phyloP scores from a whole-genome alignment of 2,113 vertebrate species.

The Oceanites oceanicus region DNA sequence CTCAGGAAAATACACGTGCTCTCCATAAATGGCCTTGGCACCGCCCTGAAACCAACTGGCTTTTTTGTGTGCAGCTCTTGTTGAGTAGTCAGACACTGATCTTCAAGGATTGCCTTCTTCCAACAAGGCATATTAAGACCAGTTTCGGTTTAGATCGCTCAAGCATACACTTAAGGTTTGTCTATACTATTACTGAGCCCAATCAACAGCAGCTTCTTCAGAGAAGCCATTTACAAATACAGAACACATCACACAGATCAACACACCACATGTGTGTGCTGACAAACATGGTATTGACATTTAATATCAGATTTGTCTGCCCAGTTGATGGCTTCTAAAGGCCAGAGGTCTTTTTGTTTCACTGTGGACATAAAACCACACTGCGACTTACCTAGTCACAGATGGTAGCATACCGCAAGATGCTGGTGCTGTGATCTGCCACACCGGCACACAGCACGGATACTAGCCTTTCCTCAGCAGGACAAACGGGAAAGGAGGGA shows the following conservation, averaged over 20 bases:
- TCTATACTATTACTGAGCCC: neutral
- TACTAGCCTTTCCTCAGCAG: neutral
- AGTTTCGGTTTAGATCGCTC: neutral
- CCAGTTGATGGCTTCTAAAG: neutral
- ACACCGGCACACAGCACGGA: rapidly evolving
- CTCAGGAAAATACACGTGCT: neutral
- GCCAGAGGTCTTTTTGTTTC: neutral
- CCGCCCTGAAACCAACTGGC: neutral
- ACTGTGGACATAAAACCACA: neutral
- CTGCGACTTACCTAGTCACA: neutral
- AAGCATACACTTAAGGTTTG: neutral
- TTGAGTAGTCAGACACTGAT: neutral
- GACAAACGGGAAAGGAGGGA: neutral
- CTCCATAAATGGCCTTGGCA: neutral
- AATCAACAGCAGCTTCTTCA: neutral
- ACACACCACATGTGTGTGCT: neutral
- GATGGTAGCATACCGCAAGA: neutral
- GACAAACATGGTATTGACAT: neutral
- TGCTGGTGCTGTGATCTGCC: neutral
- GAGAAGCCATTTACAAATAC: neutral
- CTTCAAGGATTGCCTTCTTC: neutral
- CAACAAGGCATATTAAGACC: neutral
- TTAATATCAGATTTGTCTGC: neutral
- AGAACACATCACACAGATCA: neutral
- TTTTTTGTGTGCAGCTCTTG: neutral